Evolutionary conservation across 37 sponge, comb jelly and placozoan genomes (phyloP).

Genomic region (Spongilla lacustris): DNA sequence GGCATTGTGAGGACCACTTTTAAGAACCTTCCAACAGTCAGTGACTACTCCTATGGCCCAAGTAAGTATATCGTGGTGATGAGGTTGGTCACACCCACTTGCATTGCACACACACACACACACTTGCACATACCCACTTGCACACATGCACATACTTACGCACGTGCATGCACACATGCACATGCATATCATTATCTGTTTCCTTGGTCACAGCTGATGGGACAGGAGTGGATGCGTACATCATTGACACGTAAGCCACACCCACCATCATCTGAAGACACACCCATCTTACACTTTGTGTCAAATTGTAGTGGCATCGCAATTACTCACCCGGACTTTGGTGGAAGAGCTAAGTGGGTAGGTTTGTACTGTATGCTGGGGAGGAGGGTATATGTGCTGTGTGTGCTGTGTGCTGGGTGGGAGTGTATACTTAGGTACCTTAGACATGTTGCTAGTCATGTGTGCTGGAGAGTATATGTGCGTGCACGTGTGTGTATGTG

Average conservation of each 20-base stretch:
- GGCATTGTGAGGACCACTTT: too few species aligned
- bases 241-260: conserved; percentile 47
- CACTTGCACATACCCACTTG: conserved; percentile 69
- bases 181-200: conserved; percentile 26
- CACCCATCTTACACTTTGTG: neutral
- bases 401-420: neutral
- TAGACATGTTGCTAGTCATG: too few species aligned
- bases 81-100: neutral
- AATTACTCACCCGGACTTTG: conserved; percentile 1
- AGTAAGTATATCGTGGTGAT: too few species aligned
- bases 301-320: neutral
- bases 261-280: neutral
- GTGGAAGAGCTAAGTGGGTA: neutral
- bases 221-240: conserved; percentile 11
- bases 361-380: neutral
- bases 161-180: neutral
- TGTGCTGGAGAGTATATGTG: too few species aligned
- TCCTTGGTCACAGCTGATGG: neutral
- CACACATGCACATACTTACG: conserved; percentile 56
- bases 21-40: too few species aligned
- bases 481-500: too few species aligned
- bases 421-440: too few species aligned
- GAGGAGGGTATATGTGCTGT: too few species aligned
- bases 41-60: too few species aligned
- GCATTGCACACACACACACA: conserved; percentile 38